phyloP scores from a whole-genome alignment of 1,140 invertebrate genomes.

The Tachypleus tridentatus region DNA sequence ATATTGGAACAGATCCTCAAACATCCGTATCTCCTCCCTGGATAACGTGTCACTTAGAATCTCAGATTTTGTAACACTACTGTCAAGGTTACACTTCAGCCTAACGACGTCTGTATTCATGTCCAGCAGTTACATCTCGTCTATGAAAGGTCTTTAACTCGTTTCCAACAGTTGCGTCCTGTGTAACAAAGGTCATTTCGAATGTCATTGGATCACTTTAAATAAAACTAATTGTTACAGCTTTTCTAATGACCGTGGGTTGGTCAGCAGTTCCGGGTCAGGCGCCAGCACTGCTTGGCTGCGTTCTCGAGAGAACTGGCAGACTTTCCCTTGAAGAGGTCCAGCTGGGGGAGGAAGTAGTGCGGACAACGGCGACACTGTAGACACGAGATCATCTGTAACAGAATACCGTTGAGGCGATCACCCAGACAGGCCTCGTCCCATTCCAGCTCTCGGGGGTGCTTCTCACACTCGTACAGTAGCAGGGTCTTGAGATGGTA shows the following conservation, averaged over 20 bases:
- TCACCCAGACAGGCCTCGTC: conserved; percentile 86
- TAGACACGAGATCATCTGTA: conserved; percentile 92
- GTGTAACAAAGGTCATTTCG: too few relatives aligned
- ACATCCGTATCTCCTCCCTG: too few relatives aligned
- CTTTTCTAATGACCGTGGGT: conserved; percentile 83
- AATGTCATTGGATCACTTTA: too few relatives aligned
- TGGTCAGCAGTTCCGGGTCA: conserved; percentile 89
- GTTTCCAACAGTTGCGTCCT: too few relatives aligned
- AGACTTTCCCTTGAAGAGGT: conserved; percentile 89
- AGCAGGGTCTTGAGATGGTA: conserved; percentile 93
- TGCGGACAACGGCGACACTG: conserved; percentile 93
- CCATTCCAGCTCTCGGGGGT: conserved; percentile 89
- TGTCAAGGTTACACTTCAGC: too few relatives aligned
- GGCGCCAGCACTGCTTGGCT: conserved; percentile 88
- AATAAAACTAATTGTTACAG: conserved; percentile 44
- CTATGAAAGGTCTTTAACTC: too few relatives aligned
- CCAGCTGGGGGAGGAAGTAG: conserved; percentile 83
- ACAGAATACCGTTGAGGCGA: conserved; percentile 88
- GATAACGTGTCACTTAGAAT: too few relatives aligned
- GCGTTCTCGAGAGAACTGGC: conserved; percentile 85
- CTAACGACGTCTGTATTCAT: too few relatives aligned
- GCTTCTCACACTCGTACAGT: conserved; percentile 96
- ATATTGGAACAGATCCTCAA: too few relatives aligned
- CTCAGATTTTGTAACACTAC: too few relatives aligned
- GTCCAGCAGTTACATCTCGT: too few relatives aligned